Percentiles rank a stretch among this genome's conserved stretches.
These are phyloP conservation scores for Tapera naevia DNA, from an alignment of 2,797 vertebrate genomes.

Conservation along the genomic window DNA sequence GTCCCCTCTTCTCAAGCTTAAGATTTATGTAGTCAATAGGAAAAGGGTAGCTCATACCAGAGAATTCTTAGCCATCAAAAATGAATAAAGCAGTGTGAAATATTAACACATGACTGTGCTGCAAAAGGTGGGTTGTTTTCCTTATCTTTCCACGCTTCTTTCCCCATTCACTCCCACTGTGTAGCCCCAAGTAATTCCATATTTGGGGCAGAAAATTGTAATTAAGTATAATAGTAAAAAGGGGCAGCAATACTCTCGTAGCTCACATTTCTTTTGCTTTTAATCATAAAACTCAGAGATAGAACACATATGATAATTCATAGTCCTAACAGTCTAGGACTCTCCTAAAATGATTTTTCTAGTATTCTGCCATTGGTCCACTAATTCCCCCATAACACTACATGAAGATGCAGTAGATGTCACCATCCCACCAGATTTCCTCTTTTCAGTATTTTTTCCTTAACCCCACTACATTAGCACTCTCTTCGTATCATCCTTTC, in stretches of 20 bases:
- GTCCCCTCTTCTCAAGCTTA: not conserved
- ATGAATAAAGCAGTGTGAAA: not conserved
- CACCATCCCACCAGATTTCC: not conserved
- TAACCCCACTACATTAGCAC: not conserved
- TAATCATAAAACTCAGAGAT: not conserved
- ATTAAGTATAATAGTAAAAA: not conserved
- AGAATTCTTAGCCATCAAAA: not conserved
- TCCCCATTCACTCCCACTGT: not conserved
- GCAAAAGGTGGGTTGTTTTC: not conserved
- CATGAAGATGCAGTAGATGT: not conserved
- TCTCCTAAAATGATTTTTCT: not conserved
- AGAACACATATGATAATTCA: not conserved
- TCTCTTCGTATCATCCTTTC: not conserved
- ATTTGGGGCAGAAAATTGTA: not conserved
- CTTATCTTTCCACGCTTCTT: not conserved
- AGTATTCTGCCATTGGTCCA: not conserved
- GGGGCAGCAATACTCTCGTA: not conserved
- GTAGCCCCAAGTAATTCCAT: not conserved
- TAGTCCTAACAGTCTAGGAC: not conserved
- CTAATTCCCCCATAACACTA: not conserved
- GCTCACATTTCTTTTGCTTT: not conserved
- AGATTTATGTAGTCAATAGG: accelerated
- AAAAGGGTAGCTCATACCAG: not conserved
- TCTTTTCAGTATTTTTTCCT: not conserved
- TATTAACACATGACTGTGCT: not conserved